Evolutionary conservation across 37 sponge, comb jelly and placozoan species (phyloP), one percentile per base, ranked within the genome.

Genomic region (Trichoplax adhaerens): DNA sequence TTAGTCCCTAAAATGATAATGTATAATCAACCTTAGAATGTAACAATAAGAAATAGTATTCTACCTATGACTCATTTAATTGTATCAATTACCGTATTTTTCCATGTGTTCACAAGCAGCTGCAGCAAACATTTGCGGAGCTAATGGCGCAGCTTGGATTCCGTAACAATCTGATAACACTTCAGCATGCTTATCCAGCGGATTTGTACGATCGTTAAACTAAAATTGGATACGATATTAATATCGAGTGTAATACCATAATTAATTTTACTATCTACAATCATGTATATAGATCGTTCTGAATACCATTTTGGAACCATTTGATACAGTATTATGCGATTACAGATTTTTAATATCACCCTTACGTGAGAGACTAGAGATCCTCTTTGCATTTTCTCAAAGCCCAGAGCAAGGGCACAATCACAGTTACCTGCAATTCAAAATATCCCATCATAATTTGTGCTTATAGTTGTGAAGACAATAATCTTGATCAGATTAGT

Each of bases 91-190:
- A 79, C 90, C 94, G 69, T 83, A 93, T 75, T 78, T 82, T 66
- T 81, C 77, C 94, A 93, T 93, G 79, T 93, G 94, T 53, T 93
- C 94, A 52, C 62, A 68, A 0, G 89, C 94, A 6, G 94, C 94
- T 68, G 77, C 74, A 29, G 80, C 94, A 78, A 93, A 93, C 86
- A 93, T 81, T 69, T 93, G 94, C 64, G 94, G 82, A 52, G 93
- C 83, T 52, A 88, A 72, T 47, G 93, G 93, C 0, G 79, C 76
- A 50, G 76, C 52, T 6, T 67, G 72, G 53, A 92, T 77, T 52
- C 83, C 93, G 62, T 76, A 63, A 29, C 56, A 72, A 2, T 82
- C 81, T 48, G 77, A 59, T 71, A 92, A 55, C 49, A 83, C 89
- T 48, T 54, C 74, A 48, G 80, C 83, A 68, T 88, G 89, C 54